A percentile compares a stretch with the other conserved stretches of the same genome.
Evolutionary conservation across 2,888 invertebrate genomes (phyloP).

Genomic region (Taenaris catops): DNA sequence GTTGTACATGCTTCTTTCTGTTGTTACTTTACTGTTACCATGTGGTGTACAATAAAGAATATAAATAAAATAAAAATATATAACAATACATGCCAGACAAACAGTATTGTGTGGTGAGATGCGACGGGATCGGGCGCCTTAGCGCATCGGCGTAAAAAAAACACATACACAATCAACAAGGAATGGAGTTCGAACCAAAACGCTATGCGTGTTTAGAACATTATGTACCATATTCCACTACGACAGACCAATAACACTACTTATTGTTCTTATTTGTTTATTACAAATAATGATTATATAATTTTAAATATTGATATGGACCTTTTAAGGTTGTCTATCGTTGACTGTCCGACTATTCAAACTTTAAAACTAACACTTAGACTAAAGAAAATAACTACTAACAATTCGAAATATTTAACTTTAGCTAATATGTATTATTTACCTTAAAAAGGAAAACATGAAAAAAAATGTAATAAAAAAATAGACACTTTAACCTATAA

Average conservation of each 20-base stretch:
- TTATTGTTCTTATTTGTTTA: slow-evolving; percentile 73
- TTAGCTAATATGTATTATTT: slow-evolving; percentile 45
- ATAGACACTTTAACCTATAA: slow-evolving; percentile 53
- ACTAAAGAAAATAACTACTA: slow-evolving; percentile 42
- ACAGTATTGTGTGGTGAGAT: too few species aligned
- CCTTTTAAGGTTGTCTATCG: slow-evolving; percentile 73
- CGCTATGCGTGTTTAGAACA: slow-evolving; percentile 53
- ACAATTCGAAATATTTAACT: slow-evolving; percentile 51
- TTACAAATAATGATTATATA: slow-evolving; percentile 73
- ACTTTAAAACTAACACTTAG: slow-evolving; percentile 45
- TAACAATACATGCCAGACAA: too few species aligned
- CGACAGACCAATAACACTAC: slow-evolving; percentile 63
- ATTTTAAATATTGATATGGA: slow-evolving; percentile 77
- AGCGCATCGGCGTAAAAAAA: too few species aligned
- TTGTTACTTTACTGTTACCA: too few species aligned
- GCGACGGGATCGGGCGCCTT: too few species aligned
- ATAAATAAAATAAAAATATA: too few species aligned
- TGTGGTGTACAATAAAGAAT: too few species aligned
- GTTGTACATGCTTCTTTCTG: too few species aligned
- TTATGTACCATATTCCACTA: slow-evolving; percentile 33
- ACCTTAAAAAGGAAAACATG: slow-evolving; percentile 38
- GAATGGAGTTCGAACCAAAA: slow-evolving; percentile 39
- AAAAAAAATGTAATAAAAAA: slow-evolving; percentile 30
- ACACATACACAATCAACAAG: slow-evolving; percentile 19
- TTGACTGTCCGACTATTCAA: slow-evolving; percentile 46